phyloP scores from a whole-genome alignment of 2,113 vertebrate species.

The Orthonyx spaldingii region DNA sequence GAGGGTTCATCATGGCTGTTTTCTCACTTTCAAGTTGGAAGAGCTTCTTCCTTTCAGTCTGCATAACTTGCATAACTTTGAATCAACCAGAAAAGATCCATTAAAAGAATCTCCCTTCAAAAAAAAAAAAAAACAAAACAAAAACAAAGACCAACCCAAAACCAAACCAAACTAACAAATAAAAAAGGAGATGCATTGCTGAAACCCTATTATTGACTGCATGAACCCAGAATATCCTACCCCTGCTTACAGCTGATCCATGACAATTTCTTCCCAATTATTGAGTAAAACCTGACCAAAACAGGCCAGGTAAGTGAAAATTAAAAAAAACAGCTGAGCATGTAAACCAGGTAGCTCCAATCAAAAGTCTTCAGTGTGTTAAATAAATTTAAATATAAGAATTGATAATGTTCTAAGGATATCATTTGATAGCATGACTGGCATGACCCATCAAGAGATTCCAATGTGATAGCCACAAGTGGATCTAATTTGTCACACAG shows the following conservation, averaged over 20 bases:
- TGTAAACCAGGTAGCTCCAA: not conserved
- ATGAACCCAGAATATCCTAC: too few species aligned
- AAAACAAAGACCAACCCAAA: not conserved
- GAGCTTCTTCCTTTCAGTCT: not conserved
- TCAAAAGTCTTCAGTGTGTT: not conserved
- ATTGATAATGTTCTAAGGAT: not conserved
- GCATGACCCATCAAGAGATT: not conserved
- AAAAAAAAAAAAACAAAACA: not conserved
- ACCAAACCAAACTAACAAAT: too few species aligned
- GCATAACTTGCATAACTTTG: not conserved
- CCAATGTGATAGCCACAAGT: not conserved
- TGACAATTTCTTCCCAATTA: not conserved
- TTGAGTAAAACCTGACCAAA: not conserved
- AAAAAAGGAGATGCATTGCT: not conserved
- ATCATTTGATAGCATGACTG: not conserved
- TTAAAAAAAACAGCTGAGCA: accelerated
- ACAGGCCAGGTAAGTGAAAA: not conserved
- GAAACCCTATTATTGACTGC: not conserved
- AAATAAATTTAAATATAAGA: not conserved
- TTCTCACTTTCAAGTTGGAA: not conserved
- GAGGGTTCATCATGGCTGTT: not conserved
- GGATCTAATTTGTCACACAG: not conserved
- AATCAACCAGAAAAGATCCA: not conserved
- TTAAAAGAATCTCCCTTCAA: accelerated
- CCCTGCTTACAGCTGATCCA: not conserved